These are phyloP conservation scores for Danio tinwini DNA, from an alignment of 2,797 vertebrate species.

Conservation along the genomic window DNA sequence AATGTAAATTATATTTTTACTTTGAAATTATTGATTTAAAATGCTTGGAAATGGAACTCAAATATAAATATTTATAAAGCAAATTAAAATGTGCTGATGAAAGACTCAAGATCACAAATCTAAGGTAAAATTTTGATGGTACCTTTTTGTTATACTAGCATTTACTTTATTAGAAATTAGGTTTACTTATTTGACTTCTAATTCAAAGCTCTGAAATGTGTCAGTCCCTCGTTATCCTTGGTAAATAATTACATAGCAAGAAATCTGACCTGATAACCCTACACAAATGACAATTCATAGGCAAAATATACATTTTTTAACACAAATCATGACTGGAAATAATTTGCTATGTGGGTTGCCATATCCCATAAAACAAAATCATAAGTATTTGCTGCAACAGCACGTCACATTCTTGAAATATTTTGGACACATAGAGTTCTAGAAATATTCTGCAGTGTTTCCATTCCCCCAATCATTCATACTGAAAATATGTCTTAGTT, in stretches of 20 bases:
- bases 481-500: not conserved
- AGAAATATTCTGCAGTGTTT: not conserved
- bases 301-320: slow-evolving; percentile 27
- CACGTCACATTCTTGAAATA: not conserved
- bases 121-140: not conserved
- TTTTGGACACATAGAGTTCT: not conserved
- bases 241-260: slow-evolving; percentile 34
- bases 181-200: not conserved
- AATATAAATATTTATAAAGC: not conserved
- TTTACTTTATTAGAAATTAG: not conserved
- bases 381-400: not conserved
- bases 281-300: not conserved
- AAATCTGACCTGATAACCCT: not conserved
- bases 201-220: not conserved
- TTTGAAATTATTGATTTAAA: not conserved
- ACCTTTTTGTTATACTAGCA: not conserved
- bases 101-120: not conserved
- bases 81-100: not conserved
- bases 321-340: not conserved
- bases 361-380: not conserved
- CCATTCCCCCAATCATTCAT: not conserved
- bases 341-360: not conserved
- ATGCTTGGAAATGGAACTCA: not conserved
- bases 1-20: not conserved
- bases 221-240: slow-evolving; percentile 28